Base-by-base conservation (phyloP, 2,797 vertebrate species). In the Peromyscus melanophrys region DNA sequence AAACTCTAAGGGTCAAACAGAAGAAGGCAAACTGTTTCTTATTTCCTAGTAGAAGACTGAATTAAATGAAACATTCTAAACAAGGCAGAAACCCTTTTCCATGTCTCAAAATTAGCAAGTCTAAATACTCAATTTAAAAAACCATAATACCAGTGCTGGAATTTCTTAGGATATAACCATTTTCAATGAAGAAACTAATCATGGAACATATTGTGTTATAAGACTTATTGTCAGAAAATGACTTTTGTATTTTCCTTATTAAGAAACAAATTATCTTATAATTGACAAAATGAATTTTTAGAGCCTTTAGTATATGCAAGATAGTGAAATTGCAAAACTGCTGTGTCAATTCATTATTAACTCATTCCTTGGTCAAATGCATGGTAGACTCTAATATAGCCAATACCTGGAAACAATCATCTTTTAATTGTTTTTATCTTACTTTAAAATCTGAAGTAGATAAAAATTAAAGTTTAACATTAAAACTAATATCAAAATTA, bases 191-290 rank as follows among this genome's bases (percentile, higher is more conserved):
- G 31, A 89, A 91, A 71, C 9, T 77, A 87, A 95, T 82, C 31
- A 95, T 1, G 65, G 52, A 89, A 37, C 31, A 61, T 69, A 80
- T 19, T 69, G 43, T 75, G 5, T 93, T 92, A 90, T 13, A 89
- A 97, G 92, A 91, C 49, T 92, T 13, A 71, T 34, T 59, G 43
- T 90, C 90, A 92, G 43, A 92, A 86, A 94, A 55, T 11, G 3
- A 77, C 43, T 92, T 69, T 31, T 75, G 6, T 4, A 57, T n/a
- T 57, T 95, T 81, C 57, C 23, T 94, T 93, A 92, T 95, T 95
- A 85, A 95, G 80, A 69, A 97, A 97, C 81, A 82, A 88, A 96
- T 92, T 92, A 95, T 92, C 55, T 84, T 91, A 61, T 90, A 93
- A 92, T 76, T 94, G 75, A 92, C 19, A 80, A 92, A 83, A 83